Conservation (phyloP, 2,113 vertebrate genomes). For the Leptocoma aspasia region DNA sequence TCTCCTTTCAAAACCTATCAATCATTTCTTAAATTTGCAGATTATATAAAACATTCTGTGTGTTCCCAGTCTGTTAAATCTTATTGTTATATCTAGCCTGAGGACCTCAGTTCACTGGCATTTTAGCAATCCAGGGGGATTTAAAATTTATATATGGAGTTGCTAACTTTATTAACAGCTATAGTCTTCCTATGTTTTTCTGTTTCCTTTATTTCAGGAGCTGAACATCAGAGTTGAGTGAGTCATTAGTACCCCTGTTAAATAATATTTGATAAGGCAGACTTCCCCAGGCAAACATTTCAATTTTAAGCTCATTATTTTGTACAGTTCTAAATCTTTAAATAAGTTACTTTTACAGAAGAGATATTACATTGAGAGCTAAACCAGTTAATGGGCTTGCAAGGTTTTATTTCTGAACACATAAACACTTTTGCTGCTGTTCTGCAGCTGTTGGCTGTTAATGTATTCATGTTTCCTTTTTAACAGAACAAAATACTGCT, state of each 20-base stretch:
- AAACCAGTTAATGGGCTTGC: neutral
- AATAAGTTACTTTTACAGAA: neutral
- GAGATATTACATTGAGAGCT: neutral
- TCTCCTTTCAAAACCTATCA: slow-evolving; percentile 11
- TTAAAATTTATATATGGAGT: neutral
- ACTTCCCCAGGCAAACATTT: neutral
- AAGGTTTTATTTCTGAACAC: neutral
- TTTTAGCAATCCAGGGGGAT: neutral
- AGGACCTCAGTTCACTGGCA: neutral
- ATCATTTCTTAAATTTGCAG: neutral
- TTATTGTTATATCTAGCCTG: neutral
- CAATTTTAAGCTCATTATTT: neutral
- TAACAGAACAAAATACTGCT: neutral
- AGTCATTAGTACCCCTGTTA: neutral
- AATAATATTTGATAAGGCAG: neutral
- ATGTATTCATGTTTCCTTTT: neutral
- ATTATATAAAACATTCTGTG: slow-evolving; percentile 9
- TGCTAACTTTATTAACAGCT: neutral
- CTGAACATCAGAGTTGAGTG: neutral
- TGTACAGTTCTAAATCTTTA: neutral
- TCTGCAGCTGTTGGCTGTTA: neutral
- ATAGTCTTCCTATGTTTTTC: neutral
- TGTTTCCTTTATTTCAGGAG: neutral
- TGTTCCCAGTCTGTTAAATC: neutral
- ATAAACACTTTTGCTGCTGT: neutral